Percentiles rank a stretch among this genome's conserved stretches.
phyloP scores from a whole-genome alignment of 2,888 invertebrate genomes.

The Drosophila formosana region DNA sequence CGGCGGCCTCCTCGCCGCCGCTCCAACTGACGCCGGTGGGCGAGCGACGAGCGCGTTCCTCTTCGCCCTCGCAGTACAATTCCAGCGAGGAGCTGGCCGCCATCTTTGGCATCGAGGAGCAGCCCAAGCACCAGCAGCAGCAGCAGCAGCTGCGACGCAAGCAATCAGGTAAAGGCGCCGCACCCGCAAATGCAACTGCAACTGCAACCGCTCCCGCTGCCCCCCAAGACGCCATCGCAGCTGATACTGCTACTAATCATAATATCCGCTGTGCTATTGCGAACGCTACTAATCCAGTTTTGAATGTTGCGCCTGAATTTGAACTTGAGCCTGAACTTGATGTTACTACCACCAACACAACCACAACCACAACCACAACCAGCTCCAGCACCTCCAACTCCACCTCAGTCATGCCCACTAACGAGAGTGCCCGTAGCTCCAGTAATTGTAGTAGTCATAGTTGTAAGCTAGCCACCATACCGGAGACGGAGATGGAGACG shows the following conservation, averaged over 20 bases:
- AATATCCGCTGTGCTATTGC: slow-evolving; percentile 65
- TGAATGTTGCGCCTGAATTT: slow-evolving; percentile 52
- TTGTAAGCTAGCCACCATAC: slow-evolving; percentile 83
- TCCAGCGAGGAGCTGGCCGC: slow-evolving; percentile 89
- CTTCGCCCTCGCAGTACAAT: slow-evolving; percentile 87
- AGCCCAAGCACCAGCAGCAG: slow-evolving; percentile 51
- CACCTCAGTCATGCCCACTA: slow-evolving; percentile 54
- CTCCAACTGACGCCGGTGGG: slow-evolving; percentile 79
- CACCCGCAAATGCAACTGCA: slow-evolving; percentile 3
- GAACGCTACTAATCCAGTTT: slow-evolving; percentile 70
- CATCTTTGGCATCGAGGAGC: slow-evolving; percentile 86
- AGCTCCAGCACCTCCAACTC: slow-evolving; percentile 19
- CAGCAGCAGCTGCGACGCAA: slow-evolving; percentile 35
- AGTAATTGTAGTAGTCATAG: slow-evolving; percentile 75
- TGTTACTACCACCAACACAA: slow-evolving; percentile 50
- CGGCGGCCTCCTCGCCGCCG: slow-evolving; percentile 82
- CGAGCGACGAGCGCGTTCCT: slow-evolving; percentile 65
- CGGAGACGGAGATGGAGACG: slow-evolving; percentile 62
- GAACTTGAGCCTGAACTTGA: slow-evolving; percentile 58
- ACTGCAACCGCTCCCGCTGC: slow-evolving; percentile 34
- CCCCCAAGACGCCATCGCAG: slow-evolving; percentile 25
- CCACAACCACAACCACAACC: slow-evolving; percentile 1
- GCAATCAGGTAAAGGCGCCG: slow-evolving; percentile 31
- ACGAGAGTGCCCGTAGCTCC: slow-evolving; percentile 58
- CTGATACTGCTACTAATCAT: slow-evolving; percentile 55